These are phyloP conservation scores for Arion vulgaris DNA, from an alignment of 1,140 invertebrate genomes.

Conservation along the genomic window DNA sequence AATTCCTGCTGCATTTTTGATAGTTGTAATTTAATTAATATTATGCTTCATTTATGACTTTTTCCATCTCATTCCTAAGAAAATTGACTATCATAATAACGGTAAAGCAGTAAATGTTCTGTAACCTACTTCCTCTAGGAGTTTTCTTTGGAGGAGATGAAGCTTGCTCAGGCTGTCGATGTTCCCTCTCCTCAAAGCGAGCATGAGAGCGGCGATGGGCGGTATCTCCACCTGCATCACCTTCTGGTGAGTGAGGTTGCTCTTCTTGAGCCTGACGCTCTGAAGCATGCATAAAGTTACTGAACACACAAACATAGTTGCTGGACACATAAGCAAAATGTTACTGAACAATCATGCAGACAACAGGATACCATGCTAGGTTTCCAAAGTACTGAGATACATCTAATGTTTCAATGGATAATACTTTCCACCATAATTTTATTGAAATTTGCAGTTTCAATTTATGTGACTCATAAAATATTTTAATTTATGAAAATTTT, in stretches of 20 bases:
- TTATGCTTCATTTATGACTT: no score
- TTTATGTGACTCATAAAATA: no score
- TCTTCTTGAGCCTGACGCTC: slow-evolving; percentile 17
- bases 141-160: slow-evolving; percentile 15
- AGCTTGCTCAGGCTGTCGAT: neutral
- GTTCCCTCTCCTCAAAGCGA: slow-evolving; percentile 21
- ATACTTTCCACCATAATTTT: neutral
- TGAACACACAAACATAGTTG: slow-evolving; percentile 19
- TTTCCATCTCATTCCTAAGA: no score
- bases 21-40: no score
- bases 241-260: neutral
- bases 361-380: neutral
- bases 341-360: neutral
- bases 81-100: no score
- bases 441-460: no score
- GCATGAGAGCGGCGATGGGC: slow-evolving; percentile 32
- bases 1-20: no score
- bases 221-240: neutral
- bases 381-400: neutral
- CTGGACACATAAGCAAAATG: neutral
- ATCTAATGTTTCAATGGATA: neutral
- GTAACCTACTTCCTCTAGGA: slow-evolving; percentile 35
- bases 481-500: no score
- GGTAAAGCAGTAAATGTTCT: no score
- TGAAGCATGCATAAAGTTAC: slow-evolving; percentile 41